Evolutionary conservation across 2,888 invertebrate species (phyloP).

Genomic region (Polietes domitor): DNA sequence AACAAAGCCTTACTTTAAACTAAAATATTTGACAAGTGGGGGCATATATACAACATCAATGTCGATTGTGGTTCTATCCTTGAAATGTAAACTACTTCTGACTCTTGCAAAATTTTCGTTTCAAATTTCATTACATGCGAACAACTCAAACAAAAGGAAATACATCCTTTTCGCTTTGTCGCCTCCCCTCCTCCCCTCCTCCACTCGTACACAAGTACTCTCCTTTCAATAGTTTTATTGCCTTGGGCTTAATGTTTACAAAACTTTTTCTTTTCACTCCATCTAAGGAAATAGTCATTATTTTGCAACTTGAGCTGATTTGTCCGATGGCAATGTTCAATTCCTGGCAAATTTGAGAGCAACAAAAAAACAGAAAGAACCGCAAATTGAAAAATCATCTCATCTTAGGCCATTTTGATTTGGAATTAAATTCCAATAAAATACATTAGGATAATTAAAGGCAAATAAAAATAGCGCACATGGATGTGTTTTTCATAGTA

Average conservation of each 20-base stretch:
- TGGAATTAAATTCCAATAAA: background rate
- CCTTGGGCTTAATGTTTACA: constrained; percentile 11
- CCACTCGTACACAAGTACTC: background rate
- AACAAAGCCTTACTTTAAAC: too few species aligned
- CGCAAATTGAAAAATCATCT: background rate
- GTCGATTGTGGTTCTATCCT: too few species aligned
- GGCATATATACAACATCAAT: too few species aligned
- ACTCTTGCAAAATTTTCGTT: background rate
- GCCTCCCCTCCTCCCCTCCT: background rate
- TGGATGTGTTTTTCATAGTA: too few species aligned
- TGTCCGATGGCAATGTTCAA: background rate
- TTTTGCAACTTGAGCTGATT: background rate
- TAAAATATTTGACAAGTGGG: too few species aligned
- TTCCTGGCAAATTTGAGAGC: background rate
- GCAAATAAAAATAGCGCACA: too few species aligned
- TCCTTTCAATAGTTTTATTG: constrained; percentile 17
- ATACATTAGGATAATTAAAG: constrained; percentile 42
- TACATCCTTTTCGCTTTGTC: background rate
- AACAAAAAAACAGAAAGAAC: background rate
- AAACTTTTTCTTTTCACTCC: background rate
- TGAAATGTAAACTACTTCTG: background rate
- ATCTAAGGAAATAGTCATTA: constrained; percentile 16
- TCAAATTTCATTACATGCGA: background rate
- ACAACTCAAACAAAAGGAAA: background rate
- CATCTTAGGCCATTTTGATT: too few species aligned